phyloP scores from a whole-genome alignment of 2,888 invertebrate species.

The Polydesmus complanatus region DNA sequence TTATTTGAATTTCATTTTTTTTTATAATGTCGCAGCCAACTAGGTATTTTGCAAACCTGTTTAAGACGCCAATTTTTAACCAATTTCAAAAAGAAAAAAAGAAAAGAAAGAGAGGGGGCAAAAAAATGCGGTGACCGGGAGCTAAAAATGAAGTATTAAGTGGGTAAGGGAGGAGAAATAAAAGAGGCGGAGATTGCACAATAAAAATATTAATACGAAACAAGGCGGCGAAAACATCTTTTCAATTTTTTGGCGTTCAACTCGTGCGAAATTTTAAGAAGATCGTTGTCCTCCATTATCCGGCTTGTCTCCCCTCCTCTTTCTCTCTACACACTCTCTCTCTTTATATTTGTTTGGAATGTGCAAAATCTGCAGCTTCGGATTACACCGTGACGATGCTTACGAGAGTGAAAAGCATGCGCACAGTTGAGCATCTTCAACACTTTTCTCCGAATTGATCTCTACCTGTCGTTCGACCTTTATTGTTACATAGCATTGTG shows the following conservation, averaged over 20 bases:
- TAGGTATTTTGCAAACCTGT: too few species aligned
- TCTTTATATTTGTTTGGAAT: neutral
- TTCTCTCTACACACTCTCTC: too few species aligned
- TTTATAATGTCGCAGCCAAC: too few species aligned
- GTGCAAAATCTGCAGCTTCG: neutral
- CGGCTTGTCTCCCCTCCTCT: too few species aligned
- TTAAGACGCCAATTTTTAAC: too few species aligned
- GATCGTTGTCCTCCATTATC: neutral
- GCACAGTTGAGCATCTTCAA: too few species aligned
- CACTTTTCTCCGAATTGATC: neutral
- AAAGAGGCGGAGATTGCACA: neutral
- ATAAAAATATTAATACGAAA: neutral
- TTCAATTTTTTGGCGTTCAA: neutral
- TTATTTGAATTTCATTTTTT: too few species aligned
- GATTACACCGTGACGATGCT: neutral
- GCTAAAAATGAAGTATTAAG: too few species aligned
- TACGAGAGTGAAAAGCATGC: neutral
- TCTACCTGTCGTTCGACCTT: neutral
- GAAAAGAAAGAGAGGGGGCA: too few species aligned
- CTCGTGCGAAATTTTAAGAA: neutral
- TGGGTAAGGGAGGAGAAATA: too few species aligned
- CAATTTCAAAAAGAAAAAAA: too few species aligned
- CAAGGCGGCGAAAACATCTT: neutral
- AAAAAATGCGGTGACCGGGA: too few species aligned
- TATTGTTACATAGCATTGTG: neutral